Conservation (phyloP, 1,140 invertebrate genomes). For the Aporrectodea caliginosa region DNA sequence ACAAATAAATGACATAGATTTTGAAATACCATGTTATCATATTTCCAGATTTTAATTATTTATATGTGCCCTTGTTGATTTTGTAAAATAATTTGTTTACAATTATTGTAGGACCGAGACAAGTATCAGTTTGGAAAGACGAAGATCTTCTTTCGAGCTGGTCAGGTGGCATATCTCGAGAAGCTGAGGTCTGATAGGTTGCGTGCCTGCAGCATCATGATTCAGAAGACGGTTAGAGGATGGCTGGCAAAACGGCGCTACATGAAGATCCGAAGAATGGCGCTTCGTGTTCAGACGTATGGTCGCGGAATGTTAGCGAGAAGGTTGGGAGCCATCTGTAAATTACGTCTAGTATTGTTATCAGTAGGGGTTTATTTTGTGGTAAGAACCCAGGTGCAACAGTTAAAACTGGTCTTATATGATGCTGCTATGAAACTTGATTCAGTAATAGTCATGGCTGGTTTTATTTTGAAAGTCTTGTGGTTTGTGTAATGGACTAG, state of each 20-base stretch:
- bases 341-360: no score
- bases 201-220: slow-evolving; percentile 78
- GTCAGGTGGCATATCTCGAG: slow-evolving; percentile 96
- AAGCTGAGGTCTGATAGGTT: slow-evolving; percentile 83
- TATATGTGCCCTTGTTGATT: background rate
- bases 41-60: no score
- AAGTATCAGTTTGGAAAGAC: slow-evolving; percentile 97
- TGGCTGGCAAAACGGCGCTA: slow-evolving; percentile 75
- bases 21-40: no score
- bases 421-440: no score
- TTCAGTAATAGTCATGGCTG: no score
- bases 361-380: no score
- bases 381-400: no score
- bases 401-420: no score
- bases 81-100: background rate
- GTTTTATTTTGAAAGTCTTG: no score
- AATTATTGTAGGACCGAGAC: slow-evolving; percentile 67
- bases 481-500: no score
- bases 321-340: no score
- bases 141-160: slow-evolving; percentile 96
- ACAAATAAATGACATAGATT: no score
- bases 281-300: slow-evolving; percentile 69
- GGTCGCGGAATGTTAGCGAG: slow-evolving; percentile 74
- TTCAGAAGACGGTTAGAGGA: slow-evolving; percentile 83
- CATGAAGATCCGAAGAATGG: slow-evolving; percentile 61